These are phyloP conservation scores for Aphidius colemani DNA, from an alignment of 2,888 invertebrate species.

Conservation along the genomic window DNA sequence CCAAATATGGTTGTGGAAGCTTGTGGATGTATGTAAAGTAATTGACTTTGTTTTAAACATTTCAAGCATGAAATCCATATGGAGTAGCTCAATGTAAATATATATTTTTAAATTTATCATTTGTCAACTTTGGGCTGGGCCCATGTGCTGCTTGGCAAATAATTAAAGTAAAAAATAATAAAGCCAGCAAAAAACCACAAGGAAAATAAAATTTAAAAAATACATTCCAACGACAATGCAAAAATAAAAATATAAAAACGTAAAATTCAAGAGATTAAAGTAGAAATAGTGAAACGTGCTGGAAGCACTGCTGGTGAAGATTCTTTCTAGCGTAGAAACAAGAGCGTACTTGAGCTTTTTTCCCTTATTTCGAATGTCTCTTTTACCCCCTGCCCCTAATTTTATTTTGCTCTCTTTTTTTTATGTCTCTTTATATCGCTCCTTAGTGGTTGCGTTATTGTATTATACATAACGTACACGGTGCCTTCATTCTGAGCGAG, in stretches of 20 bases:
- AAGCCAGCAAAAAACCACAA: neutral
- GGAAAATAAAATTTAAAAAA: conserved; percentile 12
- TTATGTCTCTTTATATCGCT: neutral
- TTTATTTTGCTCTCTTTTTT: neutral
- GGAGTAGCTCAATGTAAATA: too few species aligned
- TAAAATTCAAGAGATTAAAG: conserved; percentile 24
- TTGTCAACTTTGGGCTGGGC: neutral
- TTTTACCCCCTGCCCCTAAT: neutral
- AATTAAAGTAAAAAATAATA: neutral
- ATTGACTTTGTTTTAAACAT: too few species aligned
- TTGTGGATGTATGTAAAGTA: conserved; percentile 80
- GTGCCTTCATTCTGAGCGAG: conserved; percentile 15
- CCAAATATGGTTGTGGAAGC: conserved; percentile 92
- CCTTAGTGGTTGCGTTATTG: conserved; percentile 23
- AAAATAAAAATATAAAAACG: conserved; percentile 20
- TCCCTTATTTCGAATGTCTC: neutral
- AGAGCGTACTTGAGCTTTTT: conserved; percentile 19
- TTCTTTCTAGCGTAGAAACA: conserved; percentile 17
- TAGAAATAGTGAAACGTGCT: conserved; percentile 25
- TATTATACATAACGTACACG: conserved; percentile 21
- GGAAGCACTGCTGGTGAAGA: conserved; percentile 19
- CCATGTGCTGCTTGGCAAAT: neutral
- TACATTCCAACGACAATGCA: too few species aligned
- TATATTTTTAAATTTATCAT: conserved; percentile 6
- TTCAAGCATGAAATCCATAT: too few species aligned